Evolutionary conservation across 30 jellyfish, hydroid and myxozoan species (phyloP).

Genomic region (Nemopilema nomurai): DNA sequence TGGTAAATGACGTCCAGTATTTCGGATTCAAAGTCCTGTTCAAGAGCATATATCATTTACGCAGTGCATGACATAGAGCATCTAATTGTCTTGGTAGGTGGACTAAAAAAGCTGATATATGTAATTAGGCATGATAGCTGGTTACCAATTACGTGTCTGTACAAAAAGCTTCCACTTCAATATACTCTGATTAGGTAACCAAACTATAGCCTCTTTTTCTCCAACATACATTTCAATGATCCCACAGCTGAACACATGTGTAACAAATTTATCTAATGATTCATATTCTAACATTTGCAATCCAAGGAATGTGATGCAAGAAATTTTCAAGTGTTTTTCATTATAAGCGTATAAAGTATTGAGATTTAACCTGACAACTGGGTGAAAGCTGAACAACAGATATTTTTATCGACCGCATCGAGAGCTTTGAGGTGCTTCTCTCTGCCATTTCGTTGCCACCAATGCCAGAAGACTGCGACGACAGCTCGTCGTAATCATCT

Average conservation of each 20-base stretch:
- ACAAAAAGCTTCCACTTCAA: no score
- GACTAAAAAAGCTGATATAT: not conserved
- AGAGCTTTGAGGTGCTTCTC: not conserved
- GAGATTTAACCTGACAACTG: constrained; percentile 27
- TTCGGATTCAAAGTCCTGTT: constrained; percentile 46
- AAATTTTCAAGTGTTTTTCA: no score
- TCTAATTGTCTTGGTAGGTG: not conserved
- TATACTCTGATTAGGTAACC: no score
- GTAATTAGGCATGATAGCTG: not conserved
- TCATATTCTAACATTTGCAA: no score
- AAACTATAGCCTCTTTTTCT: no score
- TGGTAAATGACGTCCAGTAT: constrained; percentile 47
- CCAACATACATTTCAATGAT: no score
- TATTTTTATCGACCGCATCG: not conserved
- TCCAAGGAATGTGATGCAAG: no score
- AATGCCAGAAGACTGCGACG: not conserved
- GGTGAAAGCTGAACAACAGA: constrained; percentile 21
- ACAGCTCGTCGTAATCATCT: not conserved
- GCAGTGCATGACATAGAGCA: not conserved
- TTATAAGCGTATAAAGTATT: not conserved
- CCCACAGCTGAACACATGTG: no score
- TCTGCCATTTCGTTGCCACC: not conserved
- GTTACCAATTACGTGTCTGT: no score
- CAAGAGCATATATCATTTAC: not conserved
- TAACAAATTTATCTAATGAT: no score